phyloP scores from a whole-genome alignment of 2,113 vertebrate species.

The Hypanus sabinus region DNA sequence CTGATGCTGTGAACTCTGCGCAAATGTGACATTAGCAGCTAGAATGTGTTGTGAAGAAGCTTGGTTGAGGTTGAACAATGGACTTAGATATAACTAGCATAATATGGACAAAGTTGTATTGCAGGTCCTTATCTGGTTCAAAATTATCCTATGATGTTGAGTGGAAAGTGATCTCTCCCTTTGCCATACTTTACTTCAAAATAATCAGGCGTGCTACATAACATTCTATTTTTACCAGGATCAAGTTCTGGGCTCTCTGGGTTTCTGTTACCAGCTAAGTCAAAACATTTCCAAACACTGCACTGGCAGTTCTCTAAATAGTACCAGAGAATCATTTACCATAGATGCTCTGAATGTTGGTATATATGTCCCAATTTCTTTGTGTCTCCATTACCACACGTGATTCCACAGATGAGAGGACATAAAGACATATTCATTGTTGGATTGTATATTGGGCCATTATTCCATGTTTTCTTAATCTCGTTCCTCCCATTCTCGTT shows the following conservation, averaged over 20 bases:
- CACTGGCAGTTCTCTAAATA: not conserved
- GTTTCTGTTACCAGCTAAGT: constrained; percentile 20
- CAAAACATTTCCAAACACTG: not conserved
- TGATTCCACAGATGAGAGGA: not conserved
- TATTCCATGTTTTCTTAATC: no score
- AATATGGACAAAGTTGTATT: not conserved
- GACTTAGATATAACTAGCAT: not conserved
- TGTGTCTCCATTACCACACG: not conserved
- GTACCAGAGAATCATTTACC: not conserved
- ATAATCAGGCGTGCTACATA: not conserved
- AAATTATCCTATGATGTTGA: not conserved
- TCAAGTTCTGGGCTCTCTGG: not conserved
- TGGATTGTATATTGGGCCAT: no score
- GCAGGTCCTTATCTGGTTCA: not conserved
- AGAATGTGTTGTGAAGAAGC: not conserved
- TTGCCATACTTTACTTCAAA: not conserved
- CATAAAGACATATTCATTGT: not conserved
- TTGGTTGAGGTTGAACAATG: not conserved
- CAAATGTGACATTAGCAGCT: not conserved
- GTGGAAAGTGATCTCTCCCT: not conserved
- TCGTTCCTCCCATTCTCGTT: no score
- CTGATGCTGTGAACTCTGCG: not conserved
- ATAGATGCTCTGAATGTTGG: not conserved
- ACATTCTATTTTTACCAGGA: constrained; percentile 18
- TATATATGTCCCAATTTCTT: not conserved